These are phyloP conservation scores for Psilopsiagon aymara DNA, from an alignment of 2,113 vertebrate species.

Conservation along the genomic window DNA sequence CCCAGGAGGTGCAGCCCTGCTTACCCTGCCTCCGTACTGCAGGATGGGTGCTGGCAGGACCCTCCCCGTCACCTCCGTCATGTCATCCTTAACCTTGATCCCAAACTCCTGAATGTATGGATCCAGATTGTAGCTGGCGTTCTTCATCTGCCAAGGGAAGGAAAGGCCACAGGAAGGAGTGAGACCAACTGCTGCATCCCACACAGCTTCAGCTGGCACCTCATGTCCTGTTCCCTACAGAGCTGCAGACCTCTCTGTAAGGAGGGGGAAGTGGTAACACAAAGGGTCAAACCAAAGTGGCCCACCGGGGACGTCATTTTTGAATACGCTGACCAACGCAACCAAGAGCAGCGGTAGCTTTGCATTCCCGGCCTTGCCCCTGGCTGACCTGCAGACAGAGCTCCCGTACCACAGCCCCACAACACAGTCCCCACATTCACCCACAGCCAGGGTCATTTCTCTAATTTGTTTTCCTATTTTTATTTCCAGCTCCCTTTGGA, in stretches of 20 bases:
- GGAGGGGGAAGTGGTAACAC: not conserved
- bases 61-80: conserved; percentile 96
- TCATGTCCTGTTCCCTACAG: not conserved
- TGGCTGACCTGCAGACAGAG: not conserved
- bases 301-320: accelerated
- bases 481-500: not conserved
- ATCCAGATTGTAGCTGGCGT: conserved; percentile 98
- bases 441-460: not conserved
- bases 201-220: not conserved
- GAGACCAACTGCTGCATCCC: not conserved
- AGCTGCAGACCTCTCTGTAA: not conserved
- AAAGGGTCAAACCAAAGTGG: not conserved
- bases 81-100: conserved; percentile 98
- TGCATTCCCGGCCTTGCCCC: not conserved
- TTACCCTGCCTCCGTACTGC: conserved; percentile 97
- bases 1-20: not conserved
- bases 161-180: not conserved
- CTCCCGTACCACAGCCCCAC: not conserved
- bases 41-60: conserved; percentile 96
- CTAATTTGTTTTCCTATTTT: not conserved
- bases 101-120: conserved; percentile 99
- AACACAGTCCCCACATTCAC: accelerated
- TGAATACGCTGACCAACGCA: not conserved
- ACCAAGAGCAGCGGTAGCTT: not conserved
- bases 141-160: conserved; percentile 90